Conservation (phyloP, 2,888 invertebrate genomes). For the Mythimna pallens region DNA sequence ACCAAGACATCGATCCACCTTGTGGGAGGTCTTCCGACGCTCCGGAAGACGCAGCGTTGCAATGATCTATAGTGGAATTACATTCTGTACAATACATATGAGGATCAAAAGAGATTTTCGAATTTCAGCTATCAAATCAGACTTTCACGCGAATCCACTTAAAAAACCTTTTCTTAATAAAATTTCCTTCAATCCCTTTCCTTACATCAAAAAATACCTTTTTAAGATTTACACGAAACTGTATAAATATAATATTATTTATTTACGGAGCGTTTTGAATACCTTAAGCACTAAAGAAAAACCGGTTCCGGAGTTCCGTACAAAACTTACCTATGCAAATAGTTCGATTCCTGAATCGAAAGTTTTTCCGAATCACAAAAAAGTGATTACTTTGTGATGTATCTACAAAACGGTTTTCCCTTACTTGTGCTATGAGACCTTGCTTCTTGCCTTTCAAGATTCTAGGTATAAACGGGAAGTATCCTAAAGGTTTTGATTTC, state of each 20-base stretch:
- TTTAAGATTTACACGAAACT: constrained; percentile 33
- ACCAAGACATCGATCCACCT: no score
- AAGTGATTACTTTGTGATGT: no score
- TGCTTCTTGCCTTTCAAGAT: no score
- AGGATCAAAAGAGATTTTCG: constrained; percentile 12
- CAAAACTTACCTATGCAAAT: no score
- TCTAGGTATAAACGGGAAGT: no score
- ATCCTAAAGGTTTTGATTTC: no score
- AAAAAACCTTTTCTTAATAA: constrained; percentile 13
- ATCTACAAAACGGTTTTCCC: no score
- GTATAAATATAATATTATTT: constrained; percentile 32
- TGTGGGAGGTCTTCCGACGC: no score
- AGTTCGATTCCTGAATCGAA: no score
- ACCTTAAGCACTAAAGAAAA: neutral
- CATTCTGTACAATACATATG: constrained; percentile 6
- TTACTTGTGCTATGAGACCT: no score
- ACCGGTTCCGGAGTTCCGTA: neutral
- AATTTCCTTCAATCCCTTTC: constrained; percentile 21
- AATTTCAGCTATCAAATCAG: constrained; percentile 23
- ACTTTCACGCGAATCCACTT: constrained; percentile 10
- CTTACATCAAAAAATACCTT: constrained; percentile 30
- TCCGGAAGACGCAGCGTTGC: neutral
- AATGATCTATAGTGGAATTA: neutral
- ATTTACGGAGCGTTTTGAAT: neutral
- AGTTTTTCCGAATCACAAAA: no score